Conservation (phyloP, 2,113 vertebrate genomes). For the Tupaia tana region DNA sequence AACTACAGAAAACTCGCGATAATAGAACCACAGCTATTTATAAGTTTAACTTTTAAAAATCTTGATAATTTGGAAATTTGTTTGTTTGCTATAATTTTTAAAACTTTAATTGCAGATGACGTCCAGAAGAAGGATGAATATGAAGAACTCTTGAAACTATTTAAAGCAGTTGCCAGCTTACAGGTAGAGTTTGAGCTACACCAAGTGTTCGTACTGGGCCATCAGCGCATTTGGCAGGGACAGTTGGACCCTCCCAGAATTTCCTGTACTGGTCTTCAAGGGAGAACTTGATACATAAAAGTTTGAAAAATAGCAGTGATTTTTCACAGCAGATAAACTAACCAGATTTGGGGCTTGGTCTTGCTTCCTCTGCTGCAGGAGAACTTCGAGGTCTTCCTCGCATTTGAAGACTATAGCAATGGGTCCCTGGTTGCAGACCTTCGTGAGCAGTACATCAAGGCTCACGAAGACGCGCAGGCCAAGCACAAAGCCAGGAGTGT, state of each 20-base stretch:
- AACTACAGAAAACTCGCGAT: not conserved
- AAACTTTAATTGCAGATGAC: conserved; percentile 87
- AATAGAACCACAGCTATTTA: conserved; percentile 3
- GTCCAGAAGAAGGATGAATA: conserved; percentile 89
- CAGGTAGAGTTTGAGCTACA: conserved; percentile 87
- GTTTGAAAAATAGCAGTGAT: not conserved
- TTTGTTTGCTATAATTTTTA: not conserved
- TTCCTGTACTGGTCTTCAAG: not conserved
- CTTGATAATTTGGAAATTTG: not conserved
- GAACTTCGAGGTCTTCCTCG: conserved; percentile 93
- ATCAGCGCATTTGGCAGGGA: not conserved
- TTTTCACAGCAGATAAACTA: not conserved
- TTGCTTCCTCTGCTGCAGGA: conserved; percentile 86
- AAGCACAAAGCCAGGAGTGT: conserved; percentile 64
- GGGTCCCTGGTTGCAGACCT: conserved; percentile 87
- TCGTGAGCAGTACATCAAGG: conserved; percentile 89
- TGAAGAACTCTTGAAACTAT: conserved; percentile 90
- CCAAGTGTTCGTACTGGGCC: no score
- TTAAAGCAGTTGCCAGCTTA: conserved; percentile 90
- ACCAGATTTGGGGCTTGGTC: not conserved
- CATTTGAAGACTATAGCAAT: conserved; percentile 90
- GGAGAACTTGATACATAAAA: not conserved
- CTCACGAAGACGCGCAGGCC: conserved; percentile 86
- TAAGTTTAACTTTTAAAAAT: not conserved
- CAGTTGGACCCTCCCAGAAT: not conserved